Base-by-base conservation (phyloP, 2,797 vertebrate species). In the Danio jaintianensis region DNA sequence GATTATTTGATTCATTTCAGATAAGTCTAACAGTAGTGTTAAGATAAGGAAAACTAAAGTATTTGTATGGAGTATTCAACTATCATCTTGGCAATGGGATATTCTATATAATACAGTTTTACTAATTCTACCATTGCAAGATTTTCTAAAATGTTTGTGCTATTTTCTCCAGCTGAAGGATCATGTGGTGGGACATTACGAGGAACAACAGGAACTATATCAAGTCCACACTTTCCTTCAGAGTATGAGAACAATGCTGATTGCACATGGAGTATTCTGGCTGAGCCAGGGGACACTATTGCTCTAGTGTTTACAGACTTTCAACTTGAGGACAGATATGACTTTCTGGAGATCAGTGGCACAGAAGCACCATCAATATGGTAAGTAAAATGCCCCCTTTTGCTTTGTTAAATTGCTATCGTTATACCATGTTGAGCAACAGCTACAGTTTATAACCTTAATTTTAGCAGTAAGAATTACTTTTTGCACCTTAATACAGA, bases 321-420 rank as follows among this genome's bases (percentile, higher is more conserved):
- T 87, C 95, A 98, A 83, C 93, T 99, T 82, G 98, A 99, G 86
- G 98, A 99, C 89, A 96, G 96, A 79, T 99, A 99, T 5, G 98
- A 99, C 89, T 98, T 98, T 88, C 90, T 99, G 78, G 98, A 99
- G 90, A 98, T 99, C 92, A 98, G 97, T n/a, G 98, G 98, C 61
- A 98, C 98, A 5, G 98, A 99, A 87, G 97, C 96, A 0, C 98
- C 98, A 0, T 98, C 97, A 75, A 96, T 99, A 91, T 99, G 98
- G 98, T 97, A 90, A 97, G 96, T 93, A 50, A 78, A 71, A 61
- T 67, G 61, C 56, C 74, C 67, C 36, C 42, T 52, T n/a, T 40
- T 61, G 6, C 71, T 50, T 20, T 47, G 50, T 69, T 58, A 74
- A 29, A 42, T 18, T 20, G 7, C 62, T 78, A 70, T 81, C 50